These are phyloP conservation scores for Ypsolopha scabrella DNA, from an alignment of 2,888 invertebrate species.

Conservation along the genomic window DNA sequence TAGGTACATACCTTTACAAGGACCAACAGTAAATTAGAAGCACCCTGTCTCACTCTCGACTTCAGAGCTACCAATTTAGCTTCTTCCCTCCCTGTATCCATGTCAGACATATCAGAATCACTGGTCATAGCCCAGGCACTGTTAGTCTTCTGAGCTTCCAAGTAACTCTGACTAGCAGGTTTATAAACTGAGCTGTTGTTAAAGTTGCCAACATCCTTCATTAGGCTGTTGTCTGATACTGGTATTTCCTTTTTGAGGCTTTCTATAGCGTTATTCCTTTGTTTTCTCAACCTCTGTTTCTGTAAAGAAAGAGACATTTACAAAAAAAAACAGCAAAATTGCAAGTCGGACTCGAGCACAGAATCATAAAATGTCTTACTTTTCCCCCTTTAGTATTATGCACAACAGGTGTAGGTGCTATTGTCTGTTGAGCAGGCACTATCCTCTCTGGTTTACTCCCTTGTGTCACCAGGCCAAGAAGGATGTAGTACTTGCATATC, in stretches of 20 bases:
- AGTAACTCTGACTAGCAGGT: conserved; percentile 43
- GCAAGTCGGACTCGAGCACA: no score
- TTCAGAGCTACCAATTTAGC: conserved; percentile 59
- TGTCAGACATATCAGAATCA: conserved; percentile 77
- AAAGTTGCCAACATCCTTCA: conserved; percentile 53
- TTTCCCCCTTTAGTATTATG: conserved; percentile 68
- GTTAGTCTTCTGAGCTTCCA: conserved; percentile 37
- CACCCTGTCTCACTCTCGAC: conserved; percentile 76
- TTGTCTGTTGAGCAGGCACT: conserved; percentile 71
- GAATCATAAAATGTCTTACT: conserved; percentile 30
- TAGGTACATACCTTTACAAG: conserved; percentile 66
- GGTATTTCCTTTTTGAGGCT: conserved; percentile 59
- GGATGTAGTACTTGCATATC: conserved; percentile 65
- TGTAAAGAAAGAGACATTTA: conserved; percentile 17
- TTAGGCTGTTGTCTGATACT: conserved; percentile 48
- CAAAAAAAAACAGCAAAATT: no score
- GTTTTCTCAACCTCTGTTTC: conserved; percentile 63
- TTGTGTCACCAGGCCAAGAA: conserved; percentile 58
- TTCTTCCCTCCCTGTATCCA: conserved; percentile 65
- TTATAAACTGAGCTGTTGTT: conserved; percentile 48
- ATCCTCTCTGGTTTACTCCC: conserved; percentile 60
- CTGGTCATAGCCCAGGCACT: conserved; percentile 62
- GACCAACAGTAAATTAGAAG: conserved; percentile 71
- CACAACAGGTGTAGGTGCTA: conserved; percentile 63
- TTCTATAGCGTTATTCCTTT: conserved; percentile 56